Evolutionary conservation across 2,888 invertebrate genomes (phyloP), one percentile per base, ranked within the genome.

Genomic region (Rutpela maculata): DNA sequence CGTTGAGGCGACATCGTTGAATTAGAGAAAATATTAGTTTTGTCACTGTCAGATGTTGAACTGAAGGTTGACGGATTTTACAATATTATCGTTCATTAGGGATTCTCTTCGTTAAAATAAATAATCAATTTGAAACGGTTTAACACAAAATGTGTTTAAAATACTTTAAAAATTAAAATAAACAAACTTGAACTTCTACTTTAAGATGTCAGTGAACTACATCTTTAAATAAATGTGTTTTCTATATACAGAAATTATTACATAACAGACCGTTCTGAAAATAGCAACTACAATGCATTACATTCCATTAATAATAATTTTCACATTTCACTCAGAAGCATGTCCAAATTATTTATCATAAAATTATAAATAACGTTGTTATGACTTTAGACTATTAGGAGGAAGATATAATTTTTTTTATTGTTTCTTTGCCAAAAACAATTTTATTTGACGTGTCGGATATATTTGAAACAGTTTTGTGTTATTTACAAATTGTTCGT

Each of bases 171-270:
- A 67, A 55, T 69, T 67, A 71, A 78, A 78, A 73, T 69, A 78
- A 76, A 73, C 73, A 78, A 73, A 73, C 73, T 70, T 62, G 70
- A 63, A 72, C 67, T 73, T 60, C 56, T 68, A 70, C 65, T 17
- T 19, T 18, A 38, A 60, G 19, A 50, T 70, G 70, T 70, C 70
- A 60, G 18, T 62, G 70, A 70, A 60, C 70, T 50, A 60, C 19
- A 70, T 22, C 26, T 70, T 62, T n/a, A 55, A 69, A 69, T 56
- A 43, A 70, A 43, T 31, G 18, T 50, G 50, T 70, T 70, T 70
- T 60, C 43, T 15, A 19, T 60, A 19, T 17, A 11, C 15, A 26
- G 18, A 31, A 62, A 31, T 62, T 62, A 62, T 62, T 12, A 17
- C n/a, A 35, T 43, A 43, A 43, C 43, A 15, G 12, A 43, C 0